phyloP scores from a whole-genome alignment of 2,888 invertebrate species.

The Sminthurinus aureus region DNA sequence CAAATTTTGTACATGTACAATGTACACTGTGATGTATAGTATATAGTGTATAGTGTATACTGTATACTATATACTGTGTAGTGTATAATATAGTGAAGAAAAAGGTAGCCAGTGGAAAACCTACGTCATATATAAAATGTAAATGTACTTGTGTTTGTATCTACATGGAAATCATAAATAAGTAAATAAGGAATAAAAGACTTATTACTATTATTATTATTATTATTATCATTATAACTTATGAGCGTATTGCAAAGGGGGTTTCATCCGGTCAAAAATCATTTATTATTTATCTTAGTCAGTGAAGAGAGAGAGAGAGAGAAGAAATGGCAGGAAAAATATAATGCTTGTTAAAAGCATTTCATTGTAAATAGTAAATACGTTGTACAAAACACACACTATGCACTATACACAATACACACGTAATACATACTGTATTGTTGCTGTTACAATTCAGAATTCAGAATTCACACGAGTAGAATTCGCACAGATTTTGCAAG shows the following conservation, averaged over 20 bases:
- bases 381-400: no score
- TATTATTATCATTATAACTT: no score
- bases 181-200: slow-evolving; percentile 1
- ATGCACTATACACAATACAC: no score
- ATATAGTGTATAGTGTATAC: no score
- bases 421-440: no score
- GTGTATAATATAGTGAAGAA: no score
- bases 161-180: neutral
- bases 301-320: neutral
- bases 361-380: neutral
- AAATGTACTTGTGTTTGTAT: neutral
- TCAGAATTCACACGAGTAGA: neutral
- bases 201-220: neutral
- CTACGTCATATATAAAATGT: no score
- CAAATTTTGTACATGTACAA: neutral
- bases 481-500: neutral
- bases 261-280: slow-evolving; percentile 23
- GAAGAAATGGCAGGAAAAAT: no score
- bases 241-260: neutral
- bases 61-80: neutral
- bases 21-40: neutral
- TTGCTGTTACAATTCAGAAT: neutral
- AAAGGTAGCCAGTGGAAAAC: no score
- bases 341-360: neutral
- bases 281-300: no score